Percentiles rank a stretch among this genome's conserved stretches.
phyloP scores from a whole-genome alignment of 2,797 vertebrate species.

The Sebastolobus altivelis region DNA sequence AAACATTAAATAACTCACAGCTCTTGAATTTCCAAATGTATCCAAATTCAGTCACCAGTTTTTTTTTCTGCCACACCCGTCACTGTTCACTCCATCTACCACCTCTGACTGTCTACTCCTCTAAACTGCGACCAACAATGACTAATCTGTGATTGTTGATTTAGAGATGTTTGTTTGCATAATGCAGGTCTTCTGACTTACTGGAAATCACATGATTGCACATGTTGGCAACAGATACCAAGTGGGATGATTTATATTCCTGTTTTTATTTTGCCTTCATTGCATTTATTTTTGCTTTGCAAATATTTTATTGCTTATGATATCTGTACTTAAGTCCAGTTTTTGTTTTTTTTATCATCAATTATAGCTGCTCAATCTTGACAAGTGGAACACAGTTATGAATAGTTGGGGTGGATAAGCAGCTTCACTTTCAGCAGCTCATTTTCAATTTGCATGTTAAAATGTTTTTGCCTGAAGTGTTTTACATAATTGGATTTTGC shows the following conservation, averaged over 20 bases:
- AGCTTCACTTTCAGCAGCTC: constrained; percentile 9
- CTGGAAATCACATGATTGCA: constrained; percentile 81
- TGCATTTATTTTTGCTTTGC: not conserved
- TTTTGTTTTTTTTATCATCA: not conserved
- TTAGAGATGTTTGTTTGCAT: constrained; percentile 78
- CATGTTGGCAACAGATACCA: constrained; percentile 57
- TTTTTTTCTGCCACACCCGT: constrained; percentile 14
- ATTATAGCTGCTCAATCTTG: not conserved
- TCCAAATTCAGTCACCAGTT: constrained; percentile 29
- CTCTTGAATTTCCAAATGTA: constrained; percentile 32
- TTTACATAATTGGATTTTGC: constrained; percentile 22
- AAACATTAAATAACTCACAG: constrained; percentile 55
- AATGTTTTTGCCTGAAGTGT: constrained; percentile 20
- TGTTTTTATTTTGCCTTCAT: not conserved
- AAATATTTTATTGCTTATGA: not conserved
- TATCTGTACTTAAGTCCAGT: not conserved
- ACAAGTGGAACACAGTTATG: not conserved
- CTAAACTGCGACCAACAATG: constrained; percentile 45
- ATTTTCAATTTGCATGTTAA: constrained; percentile 19
- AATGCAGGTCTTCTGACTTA: constrained; percentile 69
- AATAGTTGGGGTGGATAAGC: not conserved
- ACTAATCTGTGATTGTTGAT: constrained; percentile 72
- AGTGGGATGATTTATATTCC: not conserved
- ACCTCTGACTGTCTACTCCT: constrained; percentile 33
- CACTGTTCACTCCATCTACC: constrained; percentile 15